Base-by-base conservation (phyloP, 2,888 invertebrate species). In the Drosophila mulleri region DNA sequence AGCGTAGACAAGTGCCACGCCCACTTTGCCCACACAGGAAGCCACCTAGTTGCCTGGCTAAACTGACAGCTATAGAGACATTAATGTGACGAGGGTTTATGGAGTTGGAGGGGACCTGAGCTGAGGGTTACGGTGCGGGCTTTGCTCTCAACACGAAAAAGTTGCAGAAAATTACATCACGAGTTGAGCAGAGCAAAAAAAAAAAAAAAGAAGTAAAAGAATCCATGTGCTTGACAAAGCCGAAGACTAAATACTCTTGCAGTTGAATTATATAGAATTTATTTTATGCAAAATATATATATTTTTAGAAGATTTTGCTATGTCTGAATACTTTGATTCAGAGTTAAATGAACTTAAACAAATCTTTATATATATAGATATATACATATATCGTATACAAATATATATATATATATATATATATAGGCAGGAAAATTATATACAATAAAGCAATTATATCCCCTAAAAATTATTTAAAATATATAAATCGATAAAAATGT, bases 1-100 rank as follows among this genome's bases (percentile, higher is more conserved):
- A 83, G 83, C 79, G 66, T 72, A 70, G 79, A 78, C 84, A 72
- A 69, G 64, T 67, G 72, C 73, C 72, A 73, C 69, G 65, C 68
- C 75, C 70, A 56, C 20, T 20, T 50, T 41, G 23, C 58, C 67
- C 64, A 29, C 50, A 45, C 54, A 57, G 41, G 26, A 50, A 41
- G 56, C 60, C 69, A 54, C 53, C 58, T 52, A 70, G 61, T 67
- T 74, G 72, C 68, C 73, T 68, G 66, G 77, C 85, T 82, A 89
- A 89, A 80, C 88, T 86, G 86, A 86, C 86, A 86, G 89, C 86
- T 84, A 87, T 89, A 89, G 88, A 87, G 86, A 87, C 86, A 87
- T 87, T 87, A 87, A 87, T 87, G 89, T 87, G 86, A 87, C 88
- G 86, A 87, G 86, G 86, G 86, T 89, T 82, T 75, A 53, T 11